Evolutionary conservation across 2,113 vertebrate species (phyloP).

Genomic region (Uria lomvia): DNA sequence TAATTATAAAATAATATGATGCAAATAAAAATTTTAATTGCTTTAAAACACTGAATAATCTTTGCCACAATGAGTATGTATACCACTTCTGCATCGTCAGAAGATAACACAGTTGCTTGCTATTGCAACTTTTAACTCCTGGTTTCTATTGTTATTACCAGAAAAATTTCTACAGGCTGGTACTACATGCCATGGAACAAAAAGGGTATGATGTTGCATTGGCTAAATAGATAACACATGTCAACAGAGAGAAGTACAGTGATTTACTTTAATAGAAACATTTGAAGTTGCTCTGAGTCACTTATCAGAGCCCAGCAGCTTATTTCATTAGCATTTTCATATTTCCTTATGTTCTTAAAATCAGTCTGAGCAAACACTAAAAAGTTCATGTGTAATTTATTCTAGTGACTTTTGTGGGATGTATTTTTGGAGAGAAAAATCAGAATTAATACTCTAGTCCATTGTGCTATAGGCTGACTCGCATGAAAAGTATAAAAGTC

Average conservation of each 20-base stretch:
- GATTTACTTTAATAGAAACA: slow-evolving; percentile 45
- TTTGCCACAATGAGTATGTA: neutral
- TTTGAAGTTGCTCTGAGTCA: slow-evolving; percentile 55
- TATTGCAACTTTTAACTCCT: neutral
- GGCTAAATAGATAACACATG: slow-evolving; percentile 44
- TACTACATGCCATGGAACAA: neutral
- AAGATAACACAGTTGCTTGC: neutral
- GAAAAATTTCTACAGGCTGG: neutral
- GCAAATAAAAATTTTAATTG: neutral
- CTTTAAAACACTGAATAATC: neutral
- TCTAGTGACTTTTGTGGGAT: neutral
- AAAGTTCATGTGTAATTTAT: slow-evolving; percentile 1
- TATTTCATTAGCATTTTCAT: slow-evolving; percentile 67
- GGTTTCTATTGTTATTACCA: neutral
- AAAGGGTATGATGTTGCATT: neutral
- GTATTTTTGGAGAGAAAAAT: neutral
- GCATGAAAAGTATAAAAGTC: neutral
- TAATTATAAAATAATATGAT: neutral
- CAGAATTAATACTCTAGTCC: neutral
- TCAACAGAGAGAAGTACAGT: neutral
- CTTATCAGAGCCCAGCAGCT: slow-evolving; percentile 63
- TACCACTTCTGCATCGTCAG: neutral
- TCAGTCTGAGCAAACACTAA: slow-evolving; percentile 15
- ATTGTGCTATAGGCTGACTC: neutral
- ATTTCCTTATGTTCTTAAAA: slow-evolving; percentile 39